Evolutionary conservation across 2,113 vertebrate species (phyloP).

Genomic region (Oryzias javanicus): DNA sequence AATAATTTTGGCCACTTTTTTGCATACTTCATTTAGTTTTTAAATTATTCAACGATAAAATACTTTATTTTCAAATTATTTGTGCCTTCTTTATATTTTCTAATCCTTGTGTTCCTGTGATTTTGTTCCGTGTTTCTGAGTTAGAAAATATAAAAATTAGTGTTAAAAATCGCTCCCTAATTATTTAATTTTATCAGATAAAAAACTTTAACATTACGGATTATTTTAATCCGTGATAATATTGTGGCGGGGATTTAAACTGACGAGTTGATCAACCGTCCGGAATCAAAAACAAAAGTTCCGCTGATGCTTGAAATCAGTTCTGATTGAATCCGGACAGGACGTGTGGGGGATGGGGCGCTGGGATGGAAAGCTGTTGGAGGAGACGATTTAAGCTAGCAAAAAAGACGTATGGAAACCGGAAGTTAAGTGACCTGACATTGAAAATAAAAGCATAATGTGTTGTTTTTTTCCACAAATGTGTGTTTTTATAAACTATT

Average conservation of each 20-base stretch:
- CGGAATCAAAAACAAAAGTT: not conserved
- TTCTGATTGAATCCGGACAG: slow-evolving; percentile 37
- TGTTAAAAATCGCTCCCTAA: too few relatives aligned
- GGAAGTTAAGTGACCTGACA: not conserved
- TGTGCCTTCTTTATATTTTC: not conserved
- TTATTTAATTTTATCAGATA: too few relatives aligned
- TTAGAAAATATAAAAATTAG: too few relatives aligned
- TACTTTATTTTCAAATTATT: not conserved
- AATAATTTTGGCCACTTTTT: not conserved
- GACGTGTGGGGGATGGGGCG: slow-evolving; percentile 46
- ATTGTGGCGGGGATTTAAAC: too few relatives aligned
- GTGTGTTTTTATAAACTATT: too few relatives aligned
- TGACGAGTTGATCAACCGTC: too few relatives aligned
- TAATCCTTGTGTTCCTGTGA: too few relatives aligned
- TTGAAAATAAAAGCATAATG: slow-evolving; percentile 24
- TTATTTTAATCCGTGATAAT: too few relatives aligned
- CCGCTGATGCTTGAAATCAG: not conserved
- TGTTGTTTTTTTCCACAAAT: not conserved
- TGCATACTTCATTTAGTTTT: too few relatives aligned
- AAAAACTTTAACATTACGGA: too few relatives aligned
- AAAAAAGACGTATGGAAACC: not conserved
- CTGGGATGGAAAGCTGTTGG: slow-evolving; percentile 13
- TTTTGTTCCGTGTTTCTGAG: too few relatives aligned
- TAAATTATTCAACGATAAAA: not conserved
- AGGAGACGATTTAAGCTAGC: not conserved